These are phyloP conservation scores for Siphlonurus alternatus DNA, from an alignment of 2,888 invertebrate species.

Conservation along the genomic window DNA sequence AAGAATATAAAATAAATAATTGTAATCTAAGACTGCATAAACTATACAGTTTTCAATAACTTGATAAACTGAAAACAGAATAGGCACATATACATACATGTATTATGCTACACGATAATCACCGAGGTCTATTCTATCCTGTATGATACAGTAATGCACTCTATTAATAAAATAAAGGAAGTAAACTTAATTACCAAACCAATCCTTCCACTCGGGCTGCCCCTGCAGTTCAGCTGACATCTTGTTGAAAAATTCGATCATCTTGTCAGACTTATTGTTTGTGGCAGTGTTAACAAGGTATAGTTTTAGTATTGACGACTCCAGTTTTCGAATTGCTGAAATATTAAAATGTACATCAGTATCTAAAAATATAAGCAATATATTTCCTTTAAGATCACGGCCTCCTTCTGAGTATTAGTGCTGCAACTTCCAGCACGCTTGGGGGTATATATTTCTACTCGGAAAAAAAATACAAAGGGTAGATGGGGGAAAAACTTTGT, in stretches of 20 bases:
- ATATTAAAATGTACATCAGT: conserved; percentile 9
- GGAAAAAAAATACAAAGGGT: too few species aligned
- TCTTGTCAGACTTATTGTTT: conserved; percentile 67
- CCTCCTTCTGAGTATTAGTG: too few species aligned
- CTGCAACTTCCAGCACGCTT: too few species aligned
- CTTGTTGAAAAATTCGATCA: conserved; percentile 76
- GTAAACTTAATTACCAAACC: conserved; percentile 88
- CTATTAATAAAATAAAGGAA: conserved; percentile 11
- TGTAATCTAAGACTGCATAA: too few species aligned
- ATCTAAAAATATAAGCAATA: conserved; percentile 11
- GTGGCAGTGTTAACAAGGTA: conserved; percentile 76
- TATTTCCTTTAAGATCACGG: background rate
- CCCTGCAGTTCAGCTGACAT: conserved; percentile 74
- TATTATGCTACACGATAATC: background rate
- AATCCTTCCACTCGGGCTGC: conserved; percentile 89
- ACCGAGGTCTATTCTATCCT: background rate
- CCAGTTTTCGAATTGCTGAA: conserved; percentile 61
- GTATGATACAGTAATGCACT: conserved; percentile 5
- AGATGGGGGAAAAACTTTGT: too few species aligned
- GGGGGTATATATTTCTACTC: too few species aligned
- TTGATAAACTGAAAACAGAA: background rate
- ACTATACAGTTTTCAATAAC: conserved; percentile 12
- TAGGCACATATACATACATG: conserved; percentile 1
- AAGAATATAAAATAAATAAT: too few species aligned
- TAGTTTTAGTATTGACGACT: conserved; percentile 70